phyloP scores from a whole-genome alignment of 2,113 vertebrate genomes.

The Naja naja region DNA sequence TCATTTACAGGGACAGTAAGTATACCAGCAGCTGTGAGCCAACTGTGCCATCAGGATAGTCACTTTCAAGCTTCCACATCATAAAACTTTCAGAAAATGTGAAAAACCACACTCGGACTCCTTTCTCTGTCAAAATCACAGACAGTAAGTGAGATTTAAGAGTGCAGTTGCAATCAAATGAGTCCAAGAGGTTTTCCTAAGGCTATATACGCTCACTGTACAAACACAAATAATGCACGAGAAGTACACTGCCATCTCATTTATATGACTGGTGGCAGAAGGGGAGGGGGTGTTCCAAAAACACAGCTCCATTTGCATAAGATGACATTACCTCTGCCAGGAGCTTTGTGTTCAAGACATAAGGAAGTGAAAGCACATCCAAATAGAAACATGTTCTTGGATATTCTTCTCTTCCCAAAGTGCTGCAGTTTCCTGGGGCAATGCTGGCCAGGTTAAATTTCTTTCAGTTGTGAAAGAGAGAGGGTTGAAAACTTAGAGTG shows the following conservation, averaged over 20 bases:
- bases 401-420: neutral
- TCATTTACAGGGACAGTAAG: slow-evolving; percentile 63
- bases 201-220: slow-evolving; percentile 2
- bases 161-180: slow-evolving; percentile 49
- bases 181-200: slow-evolving; percentile 34
- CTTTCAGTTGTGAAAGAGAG: neutral
- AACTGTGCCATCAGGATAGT: slow-evolving; percentile 52
- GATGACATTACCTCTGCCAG: neutral
- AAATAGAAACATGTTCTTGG: neutral
- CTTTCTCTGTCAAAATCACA: slow-evolving; percentile 64
- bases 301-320: neutral
- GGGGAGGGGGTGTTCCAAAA: neutral
- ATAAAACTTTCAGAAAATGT: slow-evolving; percentile 64
- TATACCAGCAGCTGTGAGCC: slow-evolving; percentile 53
- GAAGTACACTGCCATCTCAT: neutral
- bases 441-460: neutral
- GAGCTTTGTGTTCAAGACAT: neutral
- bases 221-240: slow-evolving; percentile 2
- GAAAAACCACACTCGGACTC: slow-evolving; percentile 61
- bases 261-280: slow-evolving; percentile 9
- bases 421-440: neutral
- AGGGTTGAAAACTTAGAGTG: neutral
- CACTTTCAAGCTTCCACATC: slow-evolving; percentile 65
- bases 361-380: neutral
- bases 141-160: slow-evolving; percentile 66